Base-by-base conservation (phyloP, 2,797 vertebrate genomes). In the Cryptoprocta ferox region DNA sequence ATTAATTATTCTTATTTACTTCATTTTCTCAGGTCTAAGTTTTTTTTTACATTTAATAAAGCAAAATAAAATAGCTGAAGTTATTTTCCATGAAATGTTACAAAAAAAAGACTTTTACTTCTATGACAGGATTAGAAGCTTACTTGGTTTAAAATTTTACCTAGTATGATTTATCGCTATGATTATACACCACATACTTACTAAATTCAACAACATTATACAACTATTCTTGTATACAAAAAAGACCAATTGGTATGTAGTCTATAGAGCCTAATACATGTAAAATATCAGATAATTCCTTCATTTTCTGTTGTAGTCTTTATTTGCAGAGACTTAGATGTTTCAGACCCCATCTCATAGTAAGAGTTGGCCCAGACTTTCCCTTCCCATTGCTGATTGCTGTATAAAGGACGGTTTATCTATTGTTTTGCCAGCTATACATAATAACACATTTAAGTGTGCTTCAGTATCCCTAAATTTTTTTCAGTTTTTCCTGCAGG, bases 1-100 rank as follows among this genome's bases (percentile, higher is more conserved):
- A 98, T 98, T 98, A 98, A 82, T 97, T 94, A 98, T 92, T 98
- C 94, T 70, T 48, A 89, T 53, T 96, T 75, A 95, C 8, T 61
- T 80, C 16, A 48, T 19, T 42, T 95, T 32, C 35, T 35, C 14
- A 90, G 19, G 19, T 78, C 37, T 91, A 76, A 13, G 2, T 78
- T 83, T 88, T 68, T 80, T 50, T 76, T 78, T 13, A 42, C 15
- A 53, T 53, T 73, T 21, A 93, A 94, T n/a, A 91, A 12, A 39
- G 28, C 19, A 94, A 94, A 93, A 71, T 65, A 66, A 92, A 85
- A 84, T 59, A 59, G 21, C 21, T 24, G 56, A 89, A 96, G 65
- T 6, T 21, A 71, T 76, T 59, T 90, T 92, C 32, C 65, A 96
- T 24, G 6, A 91, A 89, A 83, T 28, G 6, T 59, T 94, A 85